These are phyloP conservation scores for Crocallis elinguaria DNA, from an alignment of 2,888 invertebrate species.

Conservation along the genomic window DNA sequence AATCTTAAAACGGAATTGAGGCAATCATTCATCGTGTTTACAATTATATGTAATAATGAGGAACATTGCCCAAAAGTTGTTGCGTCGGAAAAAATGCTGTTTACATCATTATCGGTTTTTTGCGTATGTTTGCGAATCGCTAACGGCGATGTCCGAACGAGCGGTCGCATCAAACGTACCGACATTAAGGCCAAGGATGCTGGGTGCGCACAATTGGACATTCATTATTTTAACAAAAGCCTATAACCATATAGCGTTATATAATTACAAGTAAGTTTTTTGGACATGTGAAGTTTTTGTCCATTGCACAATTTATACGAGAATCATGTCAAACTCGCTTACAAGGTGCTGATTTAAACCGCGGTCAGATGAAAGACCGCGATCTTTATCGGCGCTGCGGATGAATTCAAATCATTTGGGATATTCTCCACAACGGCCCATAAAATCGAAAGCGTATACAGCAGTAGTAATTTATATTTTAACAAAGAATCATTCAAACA, in stretches of 20 bases:
- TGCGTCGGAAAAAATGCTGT: conserved; percentile 50
- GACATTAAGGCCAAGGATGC: conserved; percentile 75
- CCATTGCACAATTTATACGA: conserved; percentile 49
- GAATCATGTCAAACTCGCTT: conserved; percentile 30
- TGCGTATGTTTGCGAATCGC: conserved; percentile 67
- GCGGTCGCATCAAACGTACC: conserved; percentile 68
- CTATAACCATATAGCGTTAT: conserved; percentile 66
- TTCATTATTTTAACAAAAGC: conserved; percentile 75
- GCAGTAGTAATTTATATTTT: neutral
- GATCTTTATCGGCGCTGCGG: conserved; percentile 21
- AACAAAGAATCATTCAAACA: conserved; percentile 2
- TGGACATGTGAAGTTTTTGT: conserved; percentile 54
- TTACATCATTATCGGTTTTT: conserved; percentile 65
- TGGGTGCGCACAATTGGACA: conserved; percentile 66
- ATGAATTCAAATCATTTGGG: conserved; percentile 26
- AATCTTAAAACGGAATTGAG: conserved; percentile 34
- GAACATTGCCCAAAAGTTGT: conserved; percentile 44
- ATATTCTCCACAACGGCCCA: conserved; percentile 1
- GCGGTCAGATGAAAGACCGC: conserved; percentile 31
- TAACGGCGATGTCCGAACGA: conserved; percentile 59
- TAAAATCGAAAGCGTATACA: neutral
- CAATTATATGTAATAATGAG: conserved; percentile 46
- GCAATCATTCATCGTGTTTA: conserved; percentile 43
- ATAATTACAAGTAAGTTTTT: conserved; percentile 63
- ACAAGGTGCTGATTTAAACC: conserved; percentile 39